phyloP scores from a whole-genome alignment of 2,888 invertebrate species.

The Drosophila demipolita region DNA sequence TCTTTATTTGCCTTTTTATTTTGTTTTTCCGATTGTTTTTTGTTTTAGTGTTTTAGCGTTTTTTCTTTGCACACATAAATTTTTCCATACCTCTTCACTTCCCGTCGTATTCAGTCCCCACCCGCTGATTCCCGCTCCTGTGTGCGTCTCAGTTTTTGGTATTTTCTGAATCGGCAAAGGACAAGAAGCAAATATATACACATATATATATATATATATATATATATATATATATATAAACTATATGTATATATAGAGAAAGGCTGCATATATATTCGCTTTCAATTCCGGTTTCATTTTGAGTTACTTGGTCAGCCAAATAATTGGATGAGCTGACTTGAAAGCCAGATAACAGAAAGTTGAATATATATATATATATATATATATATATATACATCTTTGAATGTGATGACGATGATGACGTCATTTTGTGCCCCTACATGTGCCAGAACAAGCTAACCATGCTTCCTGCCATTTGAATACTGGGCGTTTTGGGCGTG shows the following conservation, averaged over 20 bases:
- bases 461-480: background rate
- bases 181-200: constrained; percentile 7
- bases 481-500: constrained; percentile 39
- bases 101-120: constrained; percentile 13
- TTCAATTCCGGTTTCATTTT: constrained; percentile 60
- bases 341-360: constrained; percentile 41
- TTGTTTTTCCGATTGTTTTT: background rate
- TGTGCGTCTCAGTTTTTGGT: constrained; percentile 54
- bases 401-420: constrained; percentile 31
- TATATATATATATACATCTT: background rate
- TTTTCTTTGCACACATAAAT: constrained; percentile 29
- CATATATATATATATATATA: background rate
- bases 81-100: constrained; percentile 47
- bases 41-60: constrained; percentile 50
- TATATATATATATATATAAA: background rate
- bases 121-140: constrained; percentile 7
- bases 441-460: constrained; percentile 29
- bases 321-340: constrained; percentile 64
- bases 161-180: constrained; percentile 55
- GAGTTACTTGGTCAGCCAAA: constrained; percentile 64
- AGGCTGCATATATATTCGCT: constrained; percentile 33
- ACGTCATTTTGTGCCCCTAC: constrained; percentile 40
- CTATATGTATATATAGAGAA: background rate
- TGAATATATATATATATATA: background rate
- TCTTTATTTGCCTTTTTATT: constrained; percentile 18